A percentile compares a stretch with the other conserved stretches of the same genome.
phyloP scores from a whole-genome alignment of 2,888 invertebrate species.

The Agrotis exclamationis region DNA sequence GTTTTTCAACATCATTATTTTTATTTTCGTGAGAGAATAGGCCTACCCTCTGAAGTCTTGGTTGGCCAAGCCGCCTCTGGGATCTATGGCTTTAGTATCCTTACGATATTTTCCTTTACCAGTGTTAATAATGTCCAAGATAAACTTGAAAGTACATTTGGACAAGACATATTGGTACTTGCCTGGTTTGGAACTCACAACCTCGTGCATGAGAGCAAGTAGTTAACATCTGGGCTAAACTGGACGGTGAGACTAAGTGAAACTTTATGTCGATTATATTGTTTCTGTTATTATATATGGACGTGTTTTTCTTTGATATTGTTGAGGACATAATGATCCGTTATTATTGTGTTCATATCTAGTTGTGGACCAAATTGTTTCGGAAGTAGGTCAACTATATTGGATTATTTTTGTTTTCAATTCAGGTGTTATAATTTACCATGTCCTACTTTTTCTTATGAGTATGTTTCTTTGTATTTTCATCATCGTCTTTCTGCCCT shows the following conservation, averaged over 20 bases:
- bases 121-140: too few species aligned
- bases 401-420: constrained; percentile 14
- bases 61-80: too few species aligned
- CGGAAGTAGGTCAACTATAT: constrained; percentile 1
- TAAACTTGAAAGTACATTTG: too few species aligned
- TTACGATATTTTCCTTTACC: too few species aligned
- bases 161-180: too few species aligned
- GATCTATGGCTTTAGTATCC: too few species aligned
- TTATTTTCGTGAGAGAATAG: too few species aligned
- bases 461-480: not conserved
- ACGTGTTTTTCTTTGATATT: not conserved
- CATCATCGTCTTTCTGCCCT: too few species aligned
- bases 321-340: constrained; percentile 1
- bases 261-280: constrained; percentile 35
- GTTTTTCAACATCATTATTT: not conserved
- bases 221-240: too few species aligned
- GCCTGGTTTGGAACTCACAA: too few species aligned
- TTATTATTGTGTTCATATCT: constrained; percentile 35
- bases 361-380: constrained; percentile 23
- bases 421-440: not conserved
- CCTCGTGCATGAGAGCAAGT: too few species aligned
- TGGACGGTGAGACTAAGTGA: constrained; percentile 8
- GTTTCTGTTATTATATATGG: not conserved
- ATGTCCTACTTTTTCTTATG: not conserved
- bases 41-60: too few species aligned